Evolutionary conservation across 2,888 invertebrate species (phyloP).

Genomic region (Dexiosoma caninum): DNA sequence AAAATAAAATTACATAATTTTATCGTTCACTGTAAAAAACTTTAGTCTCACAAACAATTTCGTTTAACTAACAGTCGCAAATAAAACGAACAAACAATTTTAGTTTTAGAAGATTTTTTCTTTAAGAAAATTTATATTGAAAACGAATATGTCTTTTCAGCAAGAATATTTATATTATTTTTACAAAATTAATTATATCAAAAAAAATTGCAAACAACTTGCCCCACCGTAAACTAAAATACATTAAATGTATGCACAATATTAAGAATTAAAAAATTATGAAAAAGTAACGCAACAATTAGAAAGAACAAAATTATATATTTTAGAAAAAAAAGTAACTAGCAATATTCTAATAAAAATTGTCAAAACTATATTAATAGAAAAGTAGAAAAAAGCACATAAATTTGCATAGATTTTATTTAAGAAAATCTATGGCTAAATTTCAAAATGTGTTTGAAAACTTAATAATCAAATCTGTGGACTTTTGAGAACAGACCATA

Average conservation of each 20-base stretch:
- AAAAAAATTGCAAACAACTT: slow-evolving; percentile 71
- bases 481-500: too few species aligned
- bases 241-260: slow-evolving; percentile 62
- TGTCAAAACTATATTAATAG: slow-evolving; percentile 31
- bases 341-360: slow-evolving; percentile 52
- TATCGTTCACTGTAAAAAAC: slow-evolving; percentile 37
- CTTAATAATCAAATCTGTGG: too few species aligned
- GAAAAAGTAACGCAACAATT: slow-evolving; percentile 33
- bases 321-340: slow-evolving; percentile 26
- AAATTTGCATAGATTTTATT: slow-evolving; percentile 76
- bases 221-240: slow-evolving; percentile 70
- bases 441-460: slow-evolving; percentile 68
- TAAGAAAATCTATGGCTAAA: slow-evolving; percentile 75
- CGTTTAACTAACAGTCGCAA: not conserved
- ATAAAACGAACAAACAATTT: not conserved
- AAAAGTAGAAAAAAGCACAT: slow-evolving; percentile 50
- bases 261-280: slow-evolving; percentile 31
- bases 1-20: slow-evolving; percentile 11
- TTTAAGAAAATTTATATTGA: slow-evolving; percentile 63
- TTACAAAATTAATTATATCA: slow-evolving; percentile 56
- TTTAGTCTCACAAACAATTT: not conserved
- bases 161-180: slow-evolving; percentile 58
- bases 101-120: slow-evolving; percentile 42
- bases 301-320: slow-evolving; percentile 13
- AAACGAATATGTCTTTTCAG: slow-evolving; percentile 63